Evolutionary conservation across 92 coral and sea anemone species (phyloP), one percentile per base, ranked within the genome.

Genomic region (Actinostola sp.): DNA sequence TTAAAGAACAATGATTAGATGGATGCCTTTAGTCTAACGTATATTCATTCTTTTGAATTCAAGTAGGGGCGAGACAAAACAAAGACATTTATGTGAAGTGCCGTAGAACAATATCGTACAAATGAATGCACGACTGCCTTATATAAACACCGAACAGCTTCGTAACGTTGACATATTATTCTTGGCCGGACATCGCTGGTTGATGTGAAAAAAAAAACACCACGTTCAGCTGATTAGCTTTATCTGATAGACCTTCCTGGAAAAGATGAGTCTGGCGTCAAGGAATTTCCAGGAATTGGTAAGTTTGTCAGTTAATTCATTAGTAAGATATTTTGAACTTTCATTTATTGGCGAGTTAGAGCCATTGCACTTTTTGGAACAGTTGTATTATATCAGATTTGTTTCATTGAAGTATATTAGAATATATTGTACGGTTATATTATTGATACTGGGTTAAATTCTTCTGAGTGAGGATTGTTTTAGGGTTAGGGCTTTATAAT

Each of bases 41-140:
- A 46, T 0, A 30, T 30, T 66, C 57, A 25, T 30, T 28, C 38
- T 35, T 66, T 66, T 66, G 41, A 30, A 42, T 29, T 66, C 39
- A 41, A 57, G 8, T 66, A 66, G 30, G 58, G 72, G 39, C 39
- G 35, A 48, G 59, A 66, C 72, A 66, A 66, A 66, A 10, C 43
- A 7, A 30, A 29, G 72, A 46, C 72, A 66, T 34, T 52, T 15
- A 42, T 20, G 8, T 34, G 43, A 53, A 66, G 52, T 66, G 72
- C 38, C 24, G 58, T 1, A 4, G 57, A 48, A 66, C 72, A 66
- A 66, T 46, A 66, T 24, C 16, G 32, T n/a, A 66, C 10, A 20
- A 48, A 46, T 48, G n/a, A 46, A 66, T 46, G 58, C 59, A 44
- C 72, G 58, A 66, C 58, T 43, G 15, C 44, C 13, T 23, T 30